Evolutionary conservation across 2,113 vertebrate species (phyloP).

Genomic region (Otus sunia): DNA sequence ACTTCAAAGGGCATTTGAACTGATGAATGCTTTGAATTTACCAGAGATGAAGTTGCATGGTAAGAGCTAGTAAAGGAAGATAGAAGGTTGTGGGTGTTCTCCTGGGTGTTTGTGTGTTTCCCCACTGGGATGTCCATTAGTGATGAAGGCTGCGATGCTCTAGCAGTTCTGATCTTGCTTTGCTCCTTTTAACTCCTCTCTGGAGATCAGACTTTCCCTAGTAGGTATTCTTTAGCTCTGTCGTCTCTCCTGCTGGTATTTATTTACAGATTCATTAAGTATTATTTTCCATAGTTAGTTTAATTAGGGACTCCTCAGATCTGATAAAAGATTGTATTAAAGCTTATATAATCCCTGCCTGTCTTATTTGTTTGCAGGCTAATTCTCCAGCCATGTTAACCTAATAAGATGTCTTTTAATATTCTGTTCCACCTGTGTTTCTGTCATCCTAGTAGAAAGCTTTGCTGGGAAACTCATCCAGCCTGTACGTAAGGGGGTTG

Average conservation of each 20-base stretch:
- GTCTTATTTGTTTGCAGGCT: constrained; percentile 31
- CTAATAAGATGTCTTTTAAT: neutral
- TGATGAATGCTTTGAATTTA: neutral
- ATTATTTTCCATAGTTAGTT: constrained; percentile 30
- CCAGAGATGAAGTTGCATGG: neutral
- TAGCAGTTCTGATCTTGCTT: neutral
- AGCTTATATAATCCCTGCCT: neutral
- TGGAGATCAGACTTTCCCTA: neutral
- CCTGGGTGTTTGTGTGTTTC: neutral
- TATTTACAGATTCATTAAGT: constrained; percentile 31
- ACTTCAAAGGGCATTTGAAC: neutral
- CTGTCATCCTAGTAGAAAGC: neutral
- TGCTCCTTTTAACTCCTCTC: neutral
- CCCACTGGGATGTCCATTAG: neutral
- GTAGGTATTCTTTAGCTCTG: neutral
- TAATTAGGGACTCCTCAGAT: constrained; percentile 27
- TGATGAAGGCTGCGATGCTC: neutral
- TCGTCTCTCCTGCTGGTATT: neutral
- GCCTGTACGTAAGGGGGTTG: neutral
- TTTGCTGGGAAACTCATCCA: neutral
- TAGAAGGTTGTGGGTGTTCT: neutral
- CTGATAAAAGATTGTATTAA: constrained; percentile 36
- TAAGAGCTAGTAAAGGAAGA: neutral
- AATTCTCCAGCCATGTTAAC: constrained; percentile 1
- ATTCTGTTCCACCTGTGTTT: neutral